Base-by-base conservation (phyloP, 1,140 invertebrate genomes). In the Phthorimaea operculella region DNA sequence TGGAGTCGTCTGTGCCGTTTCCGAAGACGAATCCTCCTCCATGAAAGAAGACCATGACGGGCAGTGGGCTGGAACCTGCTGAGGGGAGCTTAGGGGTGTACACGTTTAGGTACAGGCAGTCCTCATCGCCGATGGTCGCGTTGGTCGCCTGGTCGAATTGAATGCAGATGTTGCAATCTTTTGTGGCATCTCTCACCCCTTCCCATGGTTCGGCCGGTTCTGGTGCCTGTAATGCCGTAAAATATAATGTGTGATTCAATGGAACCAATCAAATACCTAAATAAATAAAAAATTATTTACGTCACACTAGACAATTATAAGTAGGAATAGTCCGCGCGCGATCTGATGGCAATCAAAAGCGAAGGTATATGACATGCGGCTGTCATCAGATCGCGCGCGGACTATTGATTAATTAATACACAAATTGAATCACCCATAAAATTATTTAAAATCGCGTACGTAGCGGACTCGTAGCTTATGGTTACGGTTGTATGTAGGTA, bases 31-130 rank as follows among this genome's bases (percentile, higher is more conserved):
- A 89, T 18, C 86, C 87, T 33, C 90, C 90, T 7, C 90, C 90
- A 65, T 92, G 90, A 21, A 94, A 73, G 48, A 83, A 89, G 0
- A 91, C 86, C 78, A 91, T 87, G 0, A 91, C 90, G 1, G 89
- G 89, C n/a, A 83, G 55, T 9, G 59, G 34, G 51, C 57, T 15
- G 18, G 51, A 50, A n/a, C 72, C 58, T 28, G 57, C 34, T 42
- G 52, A 57, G 15, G 85, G 78, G 54, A 87, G 64, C 33, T 72
- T 87, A 11, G 85, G 86, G 21, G 87, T 88, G 55, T 86, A 88
- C 0, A 90, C 87, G 68, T 89, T 89, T 16, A 89, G 60, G 64
- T 83, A 89, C 4, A 90, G 64, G 57, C 89, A 90, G 65, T 90
- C 88, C 65, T 90, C 88, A 59, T 85, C 79, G 34, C 88, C 88